phyloP scores from a whole-genome alignment of 2,797 vertebrate genomes.

The Sciurus carolinensis region DNA sequence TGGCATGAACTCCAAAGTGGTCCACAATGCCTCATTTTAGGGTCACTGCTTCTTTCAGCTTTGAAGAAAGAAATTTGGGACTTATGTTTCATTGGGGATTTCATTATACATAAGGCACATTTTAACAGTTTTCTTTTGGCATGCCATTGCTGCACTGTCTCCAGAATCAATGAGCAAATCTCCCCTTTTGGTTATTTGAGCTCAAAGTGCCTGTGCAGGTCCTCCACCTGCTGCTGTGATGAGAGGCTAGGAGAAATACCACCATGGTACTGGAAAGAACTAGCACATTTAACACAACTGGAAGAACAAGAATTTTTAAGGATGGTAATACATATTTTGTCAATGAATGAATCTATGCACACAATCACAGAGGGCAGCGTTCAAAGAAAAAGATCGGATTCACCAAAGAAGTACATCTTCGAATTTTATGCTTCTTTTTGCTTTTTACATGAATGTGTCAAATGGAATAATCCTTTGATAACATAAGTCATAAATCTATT shows the following conservation, averaged over 20 bases:
- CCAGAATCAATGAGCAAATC: conserved; percentile 77
- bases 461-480: neutral
- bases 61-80: conserved; percentile 97
- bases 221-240: neutral
- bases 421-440: neutral
- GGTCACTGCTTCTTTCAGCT: conserved; percentile 96
- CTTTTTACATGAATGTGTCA: neutral
- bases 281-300: neutral
- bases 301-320: neutral
- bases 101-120: conserved; percentile 90
- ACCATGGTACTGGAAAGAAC: neutral
- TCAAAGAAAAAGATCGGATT: neutral
- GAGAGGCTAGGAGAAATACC: neutral
- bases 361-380: neutral
- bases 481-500: neutral
- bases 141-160: conserved; percentile 91
- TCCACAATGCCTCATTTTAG: conserved; percentile 97
- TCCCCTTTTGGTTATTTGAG: conserved; percentile 71
- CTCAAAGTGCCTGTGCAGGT: conserved; percentile 68
- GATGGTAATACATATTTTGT: neutral
- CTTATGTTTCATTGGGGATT: conserved; percentile 91
- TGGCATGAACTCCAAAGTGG: conserved; percentile 97
- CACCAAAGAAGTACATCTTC: neutral
- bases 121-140: conserved; percentile 95
- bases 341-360: neutral